These are phyloP conservation scores for Bagarius yarrelli DNA, from an alignment of 2,113 vertebrate genomes.

Conservation along the genomic window DNA sequence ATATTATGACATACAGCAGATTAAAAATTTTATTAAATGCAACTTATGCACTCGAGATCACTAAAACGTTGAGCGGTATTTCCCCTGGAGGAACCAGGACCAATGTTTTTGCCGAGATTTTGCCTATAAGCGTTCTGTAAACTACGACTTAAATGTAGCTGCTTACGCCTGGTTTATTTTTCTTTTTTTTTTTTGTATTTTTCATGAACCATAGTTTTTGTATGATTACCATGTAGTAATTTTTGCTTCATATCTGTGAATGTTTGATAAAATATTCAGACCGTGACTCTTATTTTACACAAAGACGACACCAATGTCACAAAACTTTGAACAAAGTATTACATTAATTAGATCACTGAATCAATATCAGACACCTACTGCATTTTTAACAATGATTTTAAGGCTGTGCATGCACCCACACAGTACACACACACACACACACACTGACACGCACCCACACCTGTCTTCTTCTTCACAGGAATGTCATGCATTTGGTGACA, in stretches of 20 bases:
- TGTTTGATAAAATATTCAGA: neutral
- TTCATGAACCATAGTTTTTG: too few relatives aligned
- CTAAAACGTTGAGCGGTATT: neutral
- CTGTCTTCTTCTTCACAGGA: conserved; percentile 22
- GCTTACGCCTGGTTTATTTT: neutral
- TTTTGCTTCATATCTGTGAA: neutral
- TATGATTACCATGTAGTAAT: too few relatives aligned
- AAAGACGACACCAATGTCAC: neutral
- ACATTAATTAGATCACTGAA: conserved; percentile 16
- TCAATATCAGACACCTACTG: conserved; percentile 3
- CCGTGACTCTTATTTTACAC: conserved; percentile 2
- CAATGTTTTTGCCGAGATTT: neutral
- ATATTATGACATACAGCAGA: neutral
- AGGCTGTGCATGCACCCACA: conserved; percentile 14
- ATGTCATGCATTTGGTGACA: conserved; percentile 34
- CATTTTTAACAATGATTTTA: neutral
- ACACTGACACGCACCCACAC: conserved; percentile 24
- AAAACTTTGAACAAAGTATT: conserved; percentile 19
- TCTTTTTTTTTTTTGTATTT: neutral
- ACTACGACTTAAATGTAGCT: neutral
- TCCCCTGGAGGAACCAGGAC: neutral
- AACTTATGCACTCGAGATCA: neutral
- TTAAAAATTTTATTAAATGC: neutral
- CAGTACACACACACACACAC: conserved; percentile 6
- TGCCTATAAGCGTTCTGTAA: neutral